Conservation (phyloP, 2,113 vertebrate genomes). For the Corvus cornix region DNA sequence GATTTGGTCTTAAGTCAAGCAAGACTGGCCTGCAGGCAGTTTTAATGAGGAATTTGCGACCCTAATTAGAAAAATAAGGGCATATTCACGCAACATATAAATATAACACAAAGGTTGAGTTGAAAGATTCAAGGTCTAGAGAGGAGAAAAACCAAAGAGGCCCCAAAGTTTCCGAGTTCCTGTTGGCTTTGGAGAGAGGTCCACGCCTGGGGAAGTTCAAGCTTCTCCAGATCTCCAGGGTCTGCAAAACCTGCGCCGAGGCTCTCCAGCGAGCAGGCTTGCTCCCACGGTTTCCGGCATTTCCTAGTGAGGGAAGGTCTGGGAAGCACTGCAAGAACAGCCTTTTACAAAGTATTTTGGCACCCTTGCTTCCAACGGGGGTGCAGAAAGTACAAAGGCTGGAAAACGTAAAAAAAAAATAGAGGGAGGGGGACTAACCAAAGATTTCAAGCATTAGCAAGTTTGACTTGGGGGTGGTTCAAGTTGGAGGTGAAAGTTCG, state of each 20-base stretch:
- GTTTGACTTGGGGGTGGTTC: slow-evolving; percentile 34
- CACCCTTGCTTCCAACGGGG: background rate
- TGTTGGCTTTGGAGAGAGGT: slow-evolving; percentile 42
- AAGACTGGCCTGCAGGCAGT: slow-evolving; percentile 9
- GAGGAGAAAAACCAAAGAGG: slow-evolving; percentile 23
- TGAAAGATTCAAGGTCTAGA: background rate
- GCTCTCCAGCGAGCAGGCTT: background rate
- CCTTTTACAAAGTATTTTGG: slow-evolving; percentile 22
- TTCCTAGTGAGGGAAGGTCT: background rate
- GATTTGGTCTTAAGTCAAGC: background rate
- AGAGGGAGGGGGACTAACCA: background rate
- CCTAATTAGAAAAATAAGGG: slow-evolving; percentile 40
- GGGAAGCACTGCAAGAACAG: slow-evolving; percentile 32
- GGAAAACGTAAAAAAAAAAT: background rate
- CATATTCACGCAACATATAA: background rate
- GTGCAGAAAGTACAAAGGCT: slow-evolving; percentile 34
- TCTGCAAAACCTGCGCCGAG: background rate
- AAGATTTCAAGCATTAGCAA: background rate
- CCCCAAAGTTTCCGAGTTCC: slow-evolving; percentile 25
- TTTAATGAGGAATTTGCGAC: background rate
- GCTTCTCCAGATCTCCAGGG: slow-evolving; percentile 26
- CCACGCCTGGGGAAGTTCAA: background rate
- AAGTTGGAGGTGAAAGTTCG: slow-evolving; percentile 11
- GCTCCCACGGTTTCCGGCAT: slow-evolving; percentile 35
- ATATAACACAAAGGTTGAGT: background rate